Evolutionary conservation across 2,113 vertebrate species (phyloP), one percentile per base, ranked within the genome.

Genomic region (Pipra filicauda): DNA sequence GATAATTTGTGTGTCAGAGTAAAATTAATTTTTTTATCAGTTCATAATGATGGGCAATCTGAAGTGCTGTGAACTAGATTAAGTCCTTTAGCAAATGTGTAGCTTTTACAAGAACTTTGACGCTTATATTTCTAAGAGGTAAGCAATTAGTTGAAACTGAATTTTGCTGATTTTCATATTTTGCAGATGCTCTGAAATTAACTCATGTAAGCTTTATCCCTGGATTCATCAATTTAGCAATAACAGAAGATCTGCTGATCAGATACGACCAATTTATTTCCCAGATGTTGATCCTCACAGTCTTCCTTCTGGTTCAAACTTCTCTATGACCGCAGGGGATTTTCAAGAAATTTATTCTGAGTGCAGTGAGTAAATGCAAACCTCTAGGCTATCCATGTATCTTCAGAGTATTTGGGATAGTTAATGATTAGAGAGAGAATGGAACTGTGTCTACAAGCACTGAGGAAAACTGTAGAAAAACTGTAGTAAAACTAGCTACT

Each of bases 201-300:
- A 99, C 91, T 98, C 98, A 80, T 97, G 98, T 96, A 99, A 98
- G 80, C 97, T 99, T 97, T 99, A 99, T 97, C 99, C 99, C 54
- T 99, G 99, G 99, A 99, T 99, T 95, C 99, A 99, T 98, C 99
- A 99, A 95, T 99, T 99, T 98, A 99, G 99, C 97, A 99, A 99
- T 98, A 99, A 99, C 97, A 98, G 98, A 97, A 98, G 97, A 97
- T 99, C 99, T 64, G 98, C 98, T 58, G 99, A 99, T 98, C 99
- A 99, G 95, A 99, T 98, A 75, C 98, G 99, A 91, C 98, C 99
- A 14, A 97, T 99, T 97, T 97, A 98, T 95, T 99, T 99, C 88
- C 99, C 99, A 66, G 99, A 99, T 95, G 98, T 99, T 95, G 98
- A 99, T 95, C 99, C 99, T 88, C 99, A 99, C 93, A 98, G 98